A percentile compares a stretch with the other conserved stretches of the same genome.
These are phyloP conservation scores for Trissolcus basalis DNA, from an alignment of 1,140 invertebrate species.

Conservation along the genomic window DNA sequence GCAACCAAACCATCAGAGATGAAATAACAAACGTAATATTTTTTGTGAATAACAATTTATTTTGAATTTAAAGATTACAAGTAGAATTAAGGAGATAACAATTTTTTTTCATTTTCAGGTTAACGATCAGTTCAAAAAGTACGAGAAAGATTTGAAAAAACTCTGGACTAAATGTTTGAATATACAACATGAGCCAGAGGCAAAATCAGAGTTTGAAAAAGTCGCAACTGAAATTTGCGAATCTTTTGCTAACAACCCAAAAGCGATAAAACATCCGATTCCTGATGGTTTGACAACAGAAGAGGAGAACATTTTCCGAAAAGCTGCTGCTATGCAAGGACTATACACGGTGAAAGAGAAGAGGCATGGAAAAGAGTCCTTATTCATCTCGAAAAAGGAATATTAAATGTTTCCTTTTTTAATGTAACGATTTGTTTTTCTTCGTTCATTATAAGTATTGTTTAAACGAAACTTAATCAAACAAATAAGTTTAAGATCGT, in stretches of 20 bases:
- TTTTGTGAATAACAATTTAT: conserved; percentile 7
- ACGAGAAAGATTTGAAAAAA: conserved; percentile 49
- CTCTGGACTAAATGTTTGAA: conserved; percentile 65
- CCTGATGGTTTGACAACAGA: conserved; percentile 62
- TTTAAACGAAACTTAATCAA: too few species aligned
- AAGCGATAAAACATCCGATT: conserved; percentile 55
- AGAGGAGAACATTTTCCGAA: conserved; percentile 58
- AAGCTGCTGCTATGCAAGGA: conserved; percentile 60
- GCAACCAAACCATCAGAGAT: conserved; percentile 31
- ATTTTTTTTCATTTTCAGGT: conserved; percentile 46
- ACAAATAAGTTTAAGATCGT: too few species aligned
- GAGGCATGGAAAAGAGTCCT: conserved; percentile 60
- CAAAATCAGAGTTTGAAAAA: conserved; percentile 52
- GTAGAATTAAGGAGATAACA: conserved; percentile 7
- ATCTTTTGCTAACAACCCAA: conserved; percentile 43
- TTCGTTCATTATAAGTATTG: too few species aligned
- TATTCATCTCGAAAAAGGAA: conserved; percentile 52
- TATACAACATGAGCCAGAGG: conserved; percentile 18
- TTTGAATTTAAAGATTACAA: not conserved
- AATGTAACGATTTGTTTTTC: too few species aligned
- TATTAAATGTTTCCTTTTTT: conserved; percentile 8
- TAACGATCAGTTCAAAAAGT: conserved; percentile 57
- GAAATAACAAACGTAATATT: conserved; percentile 52
- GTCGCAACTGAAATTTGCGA: conserved; percentile 59
- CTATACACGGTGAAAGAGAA: conserved; percentile 49